Percentiles rank a stretch among this genome's conserved stretches.
phyloP scores from a whole-genome alignment of 1,140 invertebrate genomes.

The Drosophila sucinea region DNA sequence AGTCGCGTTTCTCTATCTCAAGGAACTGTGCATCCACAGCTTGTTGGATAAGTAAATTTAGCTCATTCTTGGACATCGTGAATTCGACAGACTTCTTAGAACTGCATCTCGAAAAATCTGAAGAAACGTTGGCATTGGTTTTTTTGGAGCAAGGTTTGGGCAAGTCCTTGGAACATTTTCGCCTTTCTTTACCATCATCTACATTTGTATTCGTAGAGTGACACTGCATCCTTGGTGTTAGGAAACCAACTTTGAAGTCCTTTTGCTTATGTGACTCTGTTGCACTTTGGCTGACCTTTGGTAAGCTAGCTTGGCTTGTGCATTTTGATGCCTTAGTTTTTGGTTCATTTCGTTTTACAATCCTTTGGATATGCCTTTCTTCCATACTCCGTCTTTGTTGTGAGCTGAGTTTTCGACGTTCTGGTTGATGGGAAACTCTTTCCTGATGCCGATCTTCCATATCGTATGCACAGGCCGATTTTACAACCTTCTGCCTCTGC shows the following conservation, averaged over 20 bases:
- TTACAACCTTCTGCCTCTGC: too few relatives aligned
- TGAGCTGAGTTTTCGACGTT: background rate
- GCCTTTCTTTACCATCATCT: too few relatives aligned
- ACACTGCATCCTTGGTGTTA: background rate
- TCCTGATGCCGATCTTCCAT: too few relatives aligned
- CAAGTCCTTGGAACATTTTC: too few relatives aligned
- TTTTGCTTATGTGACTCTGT: background rate
- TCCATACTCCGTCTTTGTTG: background rate
- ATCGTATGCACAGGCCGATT: too few relatives aligned
- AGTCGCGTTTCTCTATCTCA: background rate
- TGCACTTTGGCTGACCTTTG: background rate
- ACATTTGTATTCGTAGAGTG: too few relatives aligned
- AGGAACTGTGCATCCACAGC: background rate
- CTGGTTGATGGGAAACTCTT: background rate
- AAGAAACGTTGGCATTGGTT: background rate
- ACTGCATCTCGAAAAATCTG: background rate
- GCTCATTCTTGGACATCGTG: background rate
- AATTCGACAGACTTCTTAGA: background rate
- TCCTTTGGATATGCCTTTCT: background rate
- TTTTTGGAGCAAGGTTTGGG: background rate
- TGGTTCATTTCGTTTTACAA: background rate
- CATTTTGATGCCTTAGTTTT: background rate
- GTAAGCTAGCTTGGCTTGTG: too few relatives aligned
- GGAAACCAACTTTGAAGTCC: background rate
- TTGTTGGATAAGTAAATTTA: background rate